Evolutionary conservation across 92 coral and sea anemone genomes (phyloP), one percentile per base, ranked within the genome.

Genomic region (Bergia sp.): DNA sequence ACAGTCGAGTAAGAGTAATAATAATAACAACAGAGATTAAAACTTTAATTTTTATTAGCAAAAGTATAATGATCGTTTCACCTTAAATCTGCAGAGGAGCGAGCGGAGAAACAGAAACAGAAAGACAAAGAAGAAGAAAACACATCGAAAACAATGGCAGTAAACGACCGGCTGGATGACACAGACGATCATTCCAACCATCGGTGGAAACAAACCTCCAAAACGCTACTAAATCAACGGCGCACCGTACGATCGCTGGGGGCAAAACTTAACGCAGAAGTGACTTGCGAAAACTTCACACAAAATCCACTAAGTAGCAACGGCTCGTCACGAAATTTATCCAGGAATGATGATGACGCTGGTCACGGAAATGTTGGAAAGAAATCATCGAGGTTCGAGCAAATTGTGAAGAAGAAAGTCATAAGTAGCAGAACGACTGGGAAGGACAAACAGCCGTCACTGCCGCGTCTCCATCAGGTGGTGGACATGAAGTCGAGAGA

Each of bases 41-140:
- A 29, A 29, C 29, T 29, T 29, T 29, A 29, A 29, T 29, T 29
- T 29, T 29, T 29, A 29, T 29, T 47, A 41, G 50, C 8, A 12
- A 4, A 5, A 78, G 45, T 23, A 29, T 29, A 36, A 53, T 9
- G 8, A n/a, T 16, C n/a, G 57, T 18, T 45, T 71, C 7, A 29
- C 15, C 44, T 71, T 38, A 4, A 69, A 1, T 36, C 16, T 44
- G 53, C 67, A 84, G 87, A 84, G 43, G 87, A 84, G 42, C 79
- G 87, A 18, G 87, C 57, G 11, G 87, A 47, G 78, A 84, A 44
- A 71, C 87, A 47, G 78, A 84, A 44, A 71, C 87, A 84, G 67
- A 84, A 43, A 47, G 20, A 43, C 1, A 83, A 83, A 23, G 86
- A 84, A 47, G 58, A 82, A 21, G 77, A 69, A 29, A 55, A 67